Base-by-base conservation (phyloP, 2,888 invertebrate species). In the Teinopalpus imperialis region DNA sequence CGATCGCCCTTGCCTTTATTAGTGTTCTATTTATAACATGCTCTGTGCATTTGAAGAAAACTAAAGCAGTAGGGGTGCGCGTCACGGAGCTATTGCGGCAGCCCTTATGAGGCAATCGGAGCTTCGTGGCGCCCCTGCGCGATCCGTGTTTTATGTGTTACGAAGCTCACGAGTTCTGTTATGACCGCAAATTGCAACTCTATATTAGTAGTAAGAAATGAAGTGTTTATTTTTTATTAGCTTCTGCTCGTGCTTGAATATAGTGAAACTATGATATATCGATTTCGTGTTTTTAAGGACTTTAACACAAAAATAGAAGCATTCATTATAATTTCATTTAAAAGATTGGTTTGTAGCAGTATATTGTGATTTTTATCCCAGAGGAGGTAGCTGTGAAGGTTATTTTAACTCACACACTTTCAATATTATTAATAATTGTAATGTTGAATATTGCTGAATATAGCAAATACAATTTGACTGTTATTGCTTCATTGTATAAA, bases 21-120 rank as follows among this genome's bases (percentile, higher is more conserved):
- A 52, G 52, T 53, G 53, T 53, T 63, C 60, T 63, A 61, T 69
- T 67, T 70, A 66, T 69, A 65, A 60, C n/a, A 63, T 45, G 54
- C 48, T 60, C 60, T 55, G 60, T 54, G 53, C 54, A 62, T 61
- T 57, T 58, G 66, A 60, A 34, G 24, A 59, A 53, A 59, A 62
- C 52, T 57, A 50, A 58, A 61, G 58, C 53, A 56, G 58, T 61
- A 39, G 51, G 59, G 52, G 57, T 59, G 53, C 51, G 61, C 65
- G 43, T 39, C 44, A 37, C 42, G 44, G 21, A 43, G 42, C 35
- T 31, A 49, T 52, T 47, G 50, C 36, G 44, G 43, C 36, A 37
- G 36, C 39, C 39, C 34, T 42, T 48, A 46, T 23, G 30, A 47
- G 42, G 34, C 29, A 34, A 30, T 36, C 32, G 49, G 20, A 12